Base-by-base conservation (phyloP, 2,888 invertebrate genomes). In the Agrenia bidenticulata region DNA sequence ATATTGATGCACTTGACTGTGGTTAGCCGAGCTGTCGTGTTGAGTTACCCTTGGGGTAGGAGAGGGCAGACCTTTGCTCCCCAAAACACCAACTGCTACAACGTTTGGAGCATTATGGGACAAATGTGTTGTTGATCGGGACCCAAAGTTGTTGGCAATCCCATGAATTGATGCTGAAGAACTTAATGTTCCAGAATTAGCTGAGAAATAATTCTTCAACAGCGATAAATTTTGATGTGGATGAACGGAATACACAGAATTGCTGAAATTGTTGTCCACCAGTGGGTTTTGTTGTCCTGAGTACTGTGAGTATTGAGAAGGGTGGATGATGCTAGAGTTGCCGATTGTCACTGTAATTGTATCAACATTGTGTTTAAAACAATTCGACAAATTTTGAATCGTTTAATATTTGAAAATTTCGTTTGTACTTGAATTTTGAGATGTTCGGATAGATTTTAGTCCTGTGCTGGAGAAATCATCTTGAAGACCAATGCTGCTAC, bases 111-210 rank as follows among this genome's bases (percentile, higher is more conserved):
- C 45, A 17, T 37, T 57, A 21, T 57, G 26, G 39, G 57, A 57
- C 23, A 57, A 57, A 60, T 69, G 66, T 1, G 69, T 69, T 32
- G 64, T 66, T 1, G 66, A 59, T 41, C 69, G 53, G n/a, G 66
- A 66, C 1, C 66, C 66, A 59, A 64, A 69, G 27, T 69, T 69
- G 21, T 69, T 69, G 49, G 66, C 62, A 1, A 69, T 26, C 24
- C 66, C 69, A 45, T 69, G 69, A 51, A 72, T 70, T 23, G 69
- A 69, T 17, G 72, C 69, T 11, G 72, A 69, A 17, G 65, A 65
- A 26, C 70, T 70, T 23, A 70, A 60, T 2, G 70, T 70, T 32
- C 70, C 70, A 5, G 67, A 69, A 26, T 69, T 69, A 17, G 61
- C 66, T 1, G 57, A 57, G 37, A 57, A 57, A 27, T 57, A 57